These are phyloP conservation scores for Ammodytes dubius DNA, from an alignment of 2,113 vertebrate genomes.

Conservation along the genomic window DNA sequence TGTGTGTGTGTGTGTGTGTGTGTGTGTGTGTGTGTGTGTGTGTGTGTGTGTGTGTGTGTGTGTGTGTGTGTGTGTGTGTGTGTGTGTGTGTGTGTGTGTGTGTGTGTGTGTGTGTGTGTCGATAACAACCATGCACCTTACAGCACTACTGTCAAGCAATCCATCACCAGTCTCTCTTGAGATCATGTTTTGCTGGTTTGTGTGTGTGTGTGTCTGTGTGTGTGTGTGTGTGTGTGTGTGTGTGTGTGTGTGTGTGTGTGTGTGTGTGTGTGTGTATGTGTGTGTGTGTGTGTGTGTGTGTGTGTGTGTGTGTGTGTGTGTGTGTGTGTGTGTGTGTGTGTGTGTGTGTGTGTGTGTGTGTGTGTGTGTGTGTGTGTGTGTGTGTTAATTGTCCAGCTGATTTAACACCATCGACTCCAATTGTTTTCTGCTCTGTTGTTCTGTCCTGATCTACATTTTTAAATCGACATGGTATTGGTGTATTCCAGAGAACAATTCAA, in stretches of 20 bases:
- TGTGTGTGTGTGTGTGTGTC: background rate
- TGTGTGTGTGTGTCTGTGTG: background rate
- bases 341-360: background rate
- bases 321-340: no score
- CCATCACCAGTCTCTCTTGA: background rate
- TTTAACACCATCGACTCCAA: background rate
- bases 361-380: background rate
- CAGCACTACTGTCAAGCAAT: background rate
- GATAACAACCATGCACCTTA: background rate
- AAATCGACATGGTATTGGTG: background rate
- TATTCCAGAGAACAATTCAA: background rate
- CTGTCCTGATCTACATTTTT: background rate
- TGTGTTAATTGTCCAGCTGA: background rate
- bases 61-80: constrained; percentile 5
- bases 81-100: constrained; percentile 6
- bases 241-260: background rate
- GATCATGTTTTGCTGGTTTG: background rate
- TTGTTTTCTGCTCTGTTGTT: background rate
- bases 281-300: background rate
- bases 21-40: background rate
- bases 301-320: no score
- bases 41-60: background rate
- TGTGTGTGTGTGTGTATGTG: background rate
- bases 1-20: constrained; percentile 7
- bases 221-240: background rate